Evolutionary conservation across 1,140 invertebrate species (phyloP).

Genomic region (Aleiodes sp.): DNA sequence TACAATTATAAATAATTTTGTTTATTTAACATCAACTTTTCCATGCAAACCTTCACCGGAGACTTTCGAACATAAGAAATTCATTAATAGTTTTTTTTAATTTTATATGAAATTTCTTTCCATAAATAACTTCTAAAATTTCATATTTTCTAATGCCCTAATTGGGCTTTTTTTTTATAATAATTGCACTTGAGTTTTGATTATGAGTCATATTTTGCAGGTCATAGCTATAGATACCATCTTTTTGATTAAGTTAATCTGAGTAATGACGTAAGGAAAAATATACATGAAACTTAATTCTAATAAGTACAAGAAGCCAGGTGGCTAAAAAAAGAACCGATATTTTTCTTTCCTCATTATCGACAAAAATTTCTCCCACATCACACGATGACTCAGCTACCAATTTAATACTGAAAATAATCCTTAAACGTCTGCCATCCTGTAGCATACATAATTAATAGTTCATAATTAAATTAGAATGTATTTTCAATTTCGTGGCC

Average conservation of each 20-base stretch:
- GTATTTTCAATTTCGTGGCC: slow-evolving; percentile 50
- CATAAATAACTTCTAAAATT: neutral
- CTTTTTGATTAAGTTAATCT: neutral
- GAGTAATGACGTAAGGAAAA: neutral
- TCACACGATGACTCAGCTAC: slow-evolving; percentile 12
- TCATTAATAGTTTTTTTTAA: neutral
- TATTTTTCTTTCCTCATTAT: neutral
- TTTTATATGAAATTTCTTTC: neutral
- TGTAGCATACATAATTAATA: neutral
- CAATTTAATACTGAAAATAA: slow-evolving; percentile 20
- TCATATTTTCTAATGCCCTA: neutral
- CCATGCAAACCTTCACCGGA: neutral
- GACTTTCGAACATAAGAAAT: neutral
- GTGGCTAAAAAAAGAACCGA: neutral
- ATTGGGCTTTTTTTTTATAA: neutral
- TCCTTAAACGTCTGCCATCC: slow-evolving; percentile 3
- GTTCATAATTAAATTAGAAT: slow-evolving; percentile 39
- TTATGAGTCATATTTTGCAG: neutral
- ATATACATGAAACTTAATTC: neutral
- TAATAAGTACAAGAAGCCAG: neutral
- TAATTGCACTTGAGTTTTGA: slow-evolving; percentile 28
- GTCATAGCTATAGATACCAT: neutral
- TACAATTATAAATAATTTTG: neutral
- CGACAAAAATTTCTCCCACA: neutral
- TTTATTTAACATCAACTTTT: neutral